Conservation (phyloP, 2,888 invertebrate genomes). For the Bembecia ichneumoniformis region DNA sequence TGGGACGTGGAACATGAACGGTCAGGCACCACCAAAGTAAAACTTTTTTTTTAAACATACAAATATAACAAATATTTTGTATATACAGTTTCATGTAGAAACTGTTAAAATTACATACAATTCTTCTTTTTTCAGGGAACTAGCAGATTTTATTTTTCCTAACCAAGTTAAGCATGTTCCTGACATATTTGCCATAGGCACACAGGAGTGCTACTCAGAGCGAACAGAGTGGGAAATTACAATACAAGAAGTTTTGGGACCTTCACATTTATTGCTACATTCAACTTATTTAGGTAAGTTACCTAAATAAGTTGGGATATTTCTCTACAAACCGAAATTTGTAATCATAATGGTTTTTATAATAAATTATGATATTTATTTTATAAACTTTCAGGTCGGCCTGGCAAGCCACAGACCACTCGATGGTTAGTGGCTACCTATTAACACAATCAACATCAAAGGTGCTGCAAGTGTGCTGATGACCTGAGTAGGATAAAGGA, state of each 20-base stretch:
- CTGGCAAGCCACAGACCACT: no score
- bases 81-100: conserved; percentile 1
- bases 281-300: conserved; percentile 81
- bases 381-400: no score
- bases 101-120: no score
- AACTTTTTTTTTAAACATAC: conserved; percentile 1
- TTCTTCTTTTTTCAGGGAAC: conserved; percentile 70
- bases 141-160: conserved; percentile 93
- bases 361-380: no score
- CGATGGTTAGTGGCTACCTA: no score
- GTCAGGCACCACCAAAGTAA: conserved; percentile 87
- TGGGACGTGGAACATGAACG: conserved; percentile 98
- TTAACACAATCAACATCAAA: no score
- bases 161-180: conserved; percentile 87
- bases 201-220: conserved; percentile 93
- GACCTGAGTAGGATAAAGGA: no score
- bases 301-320: no score
- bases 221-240: conserved; percentile 90
- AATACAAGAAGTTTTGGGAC: conserved; percentile 93
- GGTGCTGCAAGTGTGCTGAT: no score
- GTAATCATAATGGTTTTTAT: no score
- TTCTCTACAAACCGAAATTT: no score
- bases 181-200: conserved; percentile 93
- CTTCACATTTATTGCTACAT: conserved; percentile 92
- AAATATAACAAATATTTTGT: background rate